Conservation (phyloP, 2,888 invertebrate genomes). For the Fissipunctia ypsillon region DNA sequence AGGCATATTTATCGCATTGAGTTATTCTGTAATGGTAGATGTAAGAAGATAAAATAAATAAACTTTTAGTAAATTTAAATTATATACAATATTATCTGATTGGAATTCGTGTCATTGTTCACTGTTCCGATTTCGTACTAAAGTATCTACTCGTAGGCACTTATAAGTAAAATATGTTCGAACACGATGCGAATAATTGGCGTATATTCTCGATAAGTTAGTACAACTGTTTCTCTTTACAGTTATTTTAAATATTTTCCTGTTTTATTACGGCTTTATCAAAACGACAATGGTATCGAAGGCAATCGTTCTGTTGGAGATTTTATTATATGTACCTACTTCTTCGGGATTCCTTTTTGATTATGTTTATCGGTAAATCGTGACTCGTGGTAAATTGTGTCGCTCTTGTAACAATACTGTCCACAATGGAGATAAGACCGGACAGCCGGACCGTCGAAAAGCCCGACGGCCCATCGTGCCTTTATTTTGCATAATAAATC, state of each 20-base stretch:
- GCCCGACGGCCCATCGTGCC: slow-evolving; percentile 41
- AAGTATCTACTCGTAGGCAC: background rate
- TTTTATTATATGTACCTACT: background rate
- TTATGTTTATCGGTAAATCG: slow-evolving; percentile 13
- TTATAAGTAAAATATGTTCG: background rate
- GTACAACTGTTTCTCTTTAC: background rate
- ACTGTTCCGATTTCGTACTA: background rate
- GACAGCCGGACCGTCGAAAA: slow-evolving; percentile 10
- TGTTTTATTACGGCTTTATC: background rate
- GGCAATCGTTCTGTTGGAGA: background rate
- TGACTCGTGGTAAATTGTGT: slow-evolving; percentile 26
- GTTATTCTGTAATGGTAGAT: too few relatives aligned
- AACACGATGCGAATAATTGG: background rate
- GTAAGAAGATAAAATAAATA: too few relatives aligned
- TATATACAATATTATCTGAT: slow-evolving; percentile 13
- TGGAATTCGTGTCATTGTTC: background rate
- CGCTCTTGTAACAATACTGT: slow-evolving; percentile 36
- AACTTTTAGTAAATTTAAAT: slow-evolving; percentile 23
- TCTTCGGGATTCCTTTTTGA: background rate
- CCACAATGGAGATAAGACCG: slow-evolving; percentile 40
- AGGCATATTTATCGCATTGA: too few relatives aligned
- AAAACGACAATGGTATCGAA: background rate
- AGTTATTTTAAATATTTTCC: slow-evolving; percentile 9
- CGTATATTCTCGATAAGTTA: background rate
- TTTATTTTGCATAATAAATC: slow-evolving; percentile 78